Conservation (phyloP, 1,140 invertebrate genomes). For the Lasioglossum albipes region DNA sequence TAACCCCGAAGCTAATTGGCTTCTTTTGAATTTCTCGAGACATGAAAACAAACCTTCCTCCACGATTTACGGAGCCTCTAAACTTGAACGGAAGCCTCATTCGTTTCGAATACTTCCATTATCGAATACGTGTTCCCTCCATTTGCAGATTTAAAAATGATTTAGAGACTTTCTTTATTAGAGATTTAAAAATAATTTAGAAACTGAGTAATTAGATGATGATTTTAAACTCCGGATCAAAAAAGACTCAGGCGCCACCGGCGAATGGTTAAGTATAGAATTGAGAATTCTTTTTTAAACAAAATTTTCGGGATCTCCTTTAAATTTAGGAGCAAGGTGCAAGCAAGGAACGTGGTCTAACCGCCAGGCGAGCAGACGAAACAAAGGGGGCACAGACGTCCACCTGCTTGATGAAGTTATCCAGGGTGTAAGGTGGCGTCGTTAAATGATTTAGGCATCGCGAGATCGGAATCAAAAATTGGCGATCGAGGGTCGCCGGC, state of each 20-base stretch:
- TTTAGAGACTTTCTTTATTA: too few species aligned
- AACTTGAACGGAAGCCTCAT: neutral
- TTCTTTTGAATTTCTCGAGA: constrained; percentile 58
- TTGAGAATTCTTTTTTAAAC: too few species aligned
- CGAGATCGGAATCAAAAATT: constrained; percentile 63
- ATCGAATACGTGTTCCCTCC: neutral
- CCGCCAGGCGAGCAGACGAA: neutral
- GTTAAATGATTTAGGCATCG: constrained; percentile 64
- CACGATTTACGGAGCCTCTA: neutral
- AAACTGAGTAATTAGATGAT: too few species aligned
- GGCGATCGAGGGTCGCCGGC: constrained; percentile 17
- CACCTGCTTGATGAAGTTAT: constrained; percentile 62
- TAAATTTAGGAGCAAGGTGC: neutral
- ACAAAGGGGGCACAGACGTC: neutral
- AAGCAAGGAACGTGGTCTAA: neutral
- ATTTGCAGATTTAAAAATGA: too few species aligned
- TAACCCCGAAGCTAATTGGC: constrained; percentile 69
- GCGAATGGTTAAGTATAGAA: too few species aligned
- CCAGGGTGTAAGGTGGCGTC: constrained; percentile 47
- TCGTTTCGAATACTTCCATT: neutral
- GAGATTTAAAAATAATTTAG: too few species aligned
- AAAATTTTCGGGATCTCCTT: neutral
- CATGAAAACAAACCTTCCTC: neutral
- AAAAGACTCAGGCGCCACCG: too few species aligned
- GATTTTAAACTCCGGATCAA: too few species aligned